Conservation (phyloP, 2,113 vertebrate genomes). For the Equus przewalskii region DNA sequence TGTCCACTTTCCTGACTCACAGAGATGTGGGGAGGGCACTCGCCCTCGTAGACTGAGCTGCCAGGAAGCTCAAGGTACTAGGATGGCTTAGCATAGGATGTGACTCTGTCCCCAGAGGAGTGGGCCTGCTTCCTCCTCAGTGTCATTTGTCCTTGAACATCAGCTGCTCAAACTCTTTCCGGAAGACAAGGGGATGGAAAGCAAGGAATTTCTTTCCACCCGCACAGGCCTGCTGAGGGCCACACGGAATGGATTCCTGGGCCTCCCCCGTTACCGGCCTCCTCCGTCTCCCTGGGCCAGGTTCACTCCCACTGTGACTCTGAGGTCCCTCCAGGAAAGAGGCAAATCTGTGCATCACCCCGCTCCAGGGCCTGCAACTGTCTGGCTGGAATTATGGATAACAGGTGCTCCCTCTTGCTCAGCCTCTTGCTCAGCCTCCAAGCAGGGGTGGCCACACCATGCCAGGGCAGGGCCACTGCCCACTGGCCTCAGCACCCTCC, state of each 20-base stretch:
- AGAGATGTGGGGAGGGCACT: background rate
- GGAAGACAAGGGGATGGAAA: background rate
- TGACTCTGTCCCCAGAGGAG: too few species aligned
- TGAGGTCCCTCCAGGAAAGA: background rate
- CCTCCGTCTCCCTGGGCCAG: fast-evolving
- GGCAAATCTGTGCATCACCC: fast-evolving
- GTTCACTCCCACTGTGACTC: background rate
- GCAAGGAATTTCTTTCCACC: background rate
- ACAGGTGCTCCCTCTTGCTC: background rate
- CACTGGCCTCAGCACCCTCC: background rate
- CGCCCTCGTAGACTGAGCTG: background rate
- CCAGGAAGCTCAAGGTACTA: background rate
- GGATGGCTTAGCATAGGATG: too few species aligned
- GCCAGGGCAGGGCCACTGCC: background rate
- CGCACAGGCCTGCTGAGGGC: background rate
- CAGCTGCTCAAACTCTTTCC: background rate
- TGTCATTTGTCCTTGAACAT: too few species aligned
- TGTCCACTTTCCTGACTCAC: background rate
- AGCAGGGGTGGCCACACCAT: too few species aligned
- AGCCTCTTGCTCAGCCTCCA: background rate
- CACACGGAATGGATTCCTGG: background rate
- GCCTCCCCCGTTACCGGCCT: background rate
- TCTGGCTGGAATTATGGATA: background rate
- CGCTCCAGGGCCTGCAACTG: fast-evolving
- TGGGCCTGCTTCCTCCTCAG: too few species aligned